Conservation (phyloP, 2,113 vertebrate genomes). For the Condylura cristata region DNA sequence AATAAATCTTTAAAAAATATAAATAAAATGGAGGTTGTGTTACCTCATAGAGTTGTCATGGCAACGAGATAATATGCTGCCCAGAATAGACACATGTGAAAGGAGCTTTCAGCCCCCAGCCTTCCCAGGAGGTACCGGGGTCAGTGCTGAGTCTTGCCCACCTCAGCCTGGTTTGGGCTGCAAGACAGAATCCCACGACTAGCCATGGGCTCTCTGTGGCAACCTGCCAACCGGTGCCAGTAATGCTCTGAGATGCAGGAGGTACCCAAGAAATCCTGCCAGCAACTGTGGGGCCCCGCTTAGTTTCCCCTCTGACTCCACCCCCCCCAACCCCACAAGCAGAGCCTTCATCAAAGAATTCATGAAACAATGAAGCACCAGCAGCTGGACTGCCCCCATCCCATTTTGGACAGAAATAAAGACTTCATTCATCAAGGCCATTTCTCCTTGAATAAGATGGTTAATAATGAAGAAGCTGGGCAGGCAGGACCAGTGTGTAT, state of each 20-base stretch:
- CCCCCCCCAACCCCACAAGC: fast-evolving
- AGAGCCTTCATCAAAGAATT: background rate
- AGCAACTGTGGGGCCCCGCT: background rate
- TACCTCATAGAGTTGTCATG: too few species aligned
- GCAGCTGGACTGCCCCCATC: background rate
- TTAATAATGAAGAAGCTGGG: conserved; percentile 39
- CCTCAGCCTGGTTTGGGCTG: background rate
- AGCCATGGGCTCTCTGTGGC: fast-evolving
- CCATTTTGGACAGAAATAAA: background rate
- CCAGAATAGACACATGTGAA: background rate
- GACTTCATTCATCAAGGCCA: background rate
- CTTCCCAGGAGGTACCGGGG: background rate
- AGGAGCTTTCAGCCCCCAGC: background rate
- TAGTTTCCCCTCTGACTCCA: background rate
- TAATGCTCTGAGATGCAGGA: fast-evolving
- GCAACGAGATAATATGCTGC: too few species aligned
- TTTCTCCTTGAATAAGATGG: conserved; percentile 15
- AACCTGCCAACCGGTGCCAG: too few species aligned
- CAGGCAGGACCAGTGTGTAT: background rate
- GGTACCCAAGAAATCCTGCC: too few species aligned
- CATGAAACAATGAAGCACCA: background rate
- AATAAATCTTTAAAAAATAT: too few species aligned
- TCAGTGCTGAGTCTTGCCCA: background rate
- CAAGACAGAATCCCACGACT: background rate
- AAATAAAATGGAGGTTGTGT: background rate